Evolutionary conservation across 2,888 invertebrate genomes (phyloP).

Genomic region (Melieria crassipennis): DNA sequence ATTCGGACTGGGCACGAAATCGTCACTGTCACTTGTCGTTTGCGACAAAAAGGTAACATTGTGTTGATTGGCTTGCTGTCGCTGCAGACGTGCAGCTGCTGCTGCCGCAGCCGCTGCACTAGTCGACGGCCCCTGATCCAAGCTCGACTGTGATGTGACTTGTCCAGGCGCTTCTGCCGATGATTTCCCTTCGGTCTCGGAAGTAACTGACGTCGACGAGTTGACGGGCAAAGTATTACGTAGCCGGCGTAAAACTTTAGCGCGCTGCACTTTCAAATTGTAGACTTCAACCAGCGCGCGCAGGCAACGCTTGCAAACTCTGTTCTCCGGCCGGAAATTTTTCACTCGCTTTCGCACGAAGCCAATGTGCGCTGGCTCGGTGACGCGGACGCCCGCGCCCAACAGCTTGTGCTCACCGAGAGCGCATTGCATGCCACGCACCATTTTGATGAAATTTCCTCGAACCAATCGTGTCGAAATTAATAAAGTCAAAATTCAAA

Average conservation of each 20-base stretch:
- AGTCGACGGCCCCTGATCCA: slow-evolving; percentile 25
- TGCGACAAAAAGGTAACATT: not conserved
- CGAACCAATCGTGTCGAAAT: too few species aligned
- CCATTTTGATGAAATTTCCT: too few species aligned
- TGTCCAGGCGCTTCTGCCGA: not conserved
- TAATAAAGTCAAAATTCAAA: too few species aligned
- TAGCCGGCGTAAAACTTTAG: slow-evolving; percentile 7
- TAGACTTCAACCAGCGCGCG: slow-evolving; percentile 1
- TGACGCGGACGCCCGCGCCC: not conserved
- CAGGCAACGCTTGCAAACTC: slow-evolving; percentile 14
- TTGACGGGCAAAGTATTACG: not conserved
- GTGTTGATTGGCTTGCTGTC: not conserved
- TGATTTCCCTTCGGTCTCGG: not conserved
- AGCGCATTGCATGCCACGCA: slow-evolving; percentile 22
- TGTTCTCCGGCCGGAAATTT: slow-evolving; percentile 19
- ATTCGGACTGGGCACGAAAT: slow-evolving; percentile 27
- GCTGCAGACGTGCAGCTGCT: slow-evolving; percentile 7
- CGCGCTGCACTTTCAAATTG: slow-evolving; percentile 8
- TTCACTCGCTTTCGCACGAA: slow-evolving; percentile 17
- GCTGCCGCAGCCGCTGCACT: slow-evolving; percentile 25
- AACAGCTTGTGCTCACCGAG: slow-evolving; percentile 7
- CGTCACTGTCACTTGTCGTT: slow-evolving; percentile 11
- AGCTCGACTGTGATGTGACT: slow-evolving; percentile 10
- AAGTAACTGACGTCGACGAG: slow-evolving; percentile 13
- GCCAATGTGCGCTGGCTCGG: slow-evolving; percentile 11